Base-by-base conservation (phyloP, 2,888 invertebrate species). In the Pilophorus perplexus region DNA sequence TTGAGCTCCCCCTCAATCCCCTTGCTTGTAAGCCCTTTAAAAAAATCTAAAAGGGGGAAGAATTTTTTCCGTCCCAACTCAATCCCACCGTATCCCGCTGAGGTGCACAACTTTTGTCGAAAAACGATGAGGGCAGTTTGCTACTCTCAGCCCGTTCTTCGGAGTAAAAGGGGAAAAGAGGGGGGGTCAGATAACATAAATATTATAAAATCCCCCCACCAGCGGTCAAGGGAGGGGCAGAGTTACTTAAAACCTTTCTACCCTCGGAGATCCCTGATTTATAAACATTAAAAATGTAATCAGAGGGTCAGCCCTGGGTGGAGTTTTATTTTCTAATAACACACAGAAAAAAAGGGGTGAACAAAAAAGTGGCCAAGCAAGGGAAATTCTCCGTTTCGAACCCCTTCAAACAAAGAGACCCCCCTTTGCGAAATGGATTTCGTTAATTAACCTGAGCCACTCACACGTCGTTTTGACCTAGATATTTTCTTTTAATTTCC, bases 401-500 rank as follows among this genome's bases (percentile, higher is more conserved):
- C 59, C 59, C 59, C 62, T 62, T 62, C 66, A 66, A 66, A 68
- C 66, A 68, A 66, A 67, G 66, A 68, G 64, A 64, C 64, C 62
- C 33, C n/a, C n/a, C n/a, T n/a, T 48, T 48, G 62, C 42, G 57
- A 59, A 59, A 59, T 64, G 60, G 66, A 65, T 57, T 48, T 40
- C 33, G 48, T 66, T 68, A 68, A 68, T 68, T 68, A 68, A 66
- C 59, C 48, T 33, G 38, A n/a, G n/a, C 60, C 37, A 12, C 28
- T 40, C 48, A 20, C 16, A 42, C 23, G 25, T 22, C 40, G 38
- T 37, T 57, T 25, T 71, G 71, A 71, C 71, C 71, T 67, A 67
- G 23, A 66, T 69, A 71, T 71, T 71, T 71, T 71, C 71, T 71
- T 71, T 71, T 69, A 68, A 69, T 71, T 71, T 70, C 59, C 37